phyloP scores from a whole-genome alignment of 2,888 invertebrate species.

The Agapostemon virescens region DNA sequence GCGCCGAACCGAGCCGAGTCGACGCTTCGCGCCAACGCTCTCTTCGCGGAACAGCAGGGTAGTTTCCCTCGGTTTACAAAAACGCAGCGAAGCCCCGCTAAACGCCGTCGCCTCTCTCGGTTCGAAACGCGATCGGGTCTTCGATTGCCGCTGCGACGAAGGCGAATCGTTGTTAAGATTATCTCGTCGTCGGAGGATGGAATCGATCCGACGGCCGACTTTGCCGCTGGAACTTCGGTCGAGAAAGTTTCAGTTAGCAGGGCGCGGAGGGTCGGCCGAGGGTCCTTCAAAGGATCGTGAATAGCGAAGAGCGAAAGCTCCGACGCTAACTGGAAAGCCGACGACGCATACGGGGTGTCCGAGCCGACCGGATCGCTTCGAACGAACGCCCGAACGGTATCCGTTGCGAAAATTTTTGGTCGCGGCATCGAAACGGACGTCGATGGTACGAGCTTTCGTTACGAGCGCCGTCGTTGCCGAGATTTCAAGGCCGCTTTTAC shows the following conservation, averaged over 20 bases:
- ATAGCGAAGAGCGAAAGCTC: conserved; percentile 11
- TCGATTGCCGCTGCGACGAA: neutral
- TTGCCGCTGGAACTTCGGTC: neutral
- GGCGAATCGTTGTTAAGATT: neutral
- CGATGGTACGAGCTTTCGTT: no score
- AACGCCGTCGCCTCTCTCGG: no score
- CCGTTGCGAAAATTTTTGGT: no score
- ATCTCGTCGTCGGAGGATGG: neutral
- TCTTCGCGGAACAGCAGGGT: neutral
- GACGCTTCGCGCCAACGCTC: neutral
- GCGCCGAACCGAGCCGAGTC: neutral
- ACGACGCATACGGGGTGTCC: neutral
- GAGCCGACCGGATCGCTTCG: no score
- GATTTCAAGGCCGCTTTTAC: no score
- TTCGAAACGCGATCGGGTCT: neutral
- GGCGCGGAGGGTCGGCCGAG: neutral
- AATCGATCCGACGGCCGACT: neutral
- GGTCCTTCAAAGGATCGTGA: conserved; percentile 14
- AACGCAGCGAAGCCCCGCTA: no score
- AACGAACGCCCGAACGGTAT: no score
- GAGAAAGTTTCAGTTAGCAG: neutral
- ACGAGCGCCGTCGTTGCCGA: no score
- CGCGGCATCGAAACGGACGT: no score
- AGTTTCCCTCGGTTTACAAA: neutral
- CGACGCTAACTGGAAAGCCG: neutral